Conservation (phyloP, 2,888 invertebrate genomes). For the Phyllotreta cruciferae region DNA sequence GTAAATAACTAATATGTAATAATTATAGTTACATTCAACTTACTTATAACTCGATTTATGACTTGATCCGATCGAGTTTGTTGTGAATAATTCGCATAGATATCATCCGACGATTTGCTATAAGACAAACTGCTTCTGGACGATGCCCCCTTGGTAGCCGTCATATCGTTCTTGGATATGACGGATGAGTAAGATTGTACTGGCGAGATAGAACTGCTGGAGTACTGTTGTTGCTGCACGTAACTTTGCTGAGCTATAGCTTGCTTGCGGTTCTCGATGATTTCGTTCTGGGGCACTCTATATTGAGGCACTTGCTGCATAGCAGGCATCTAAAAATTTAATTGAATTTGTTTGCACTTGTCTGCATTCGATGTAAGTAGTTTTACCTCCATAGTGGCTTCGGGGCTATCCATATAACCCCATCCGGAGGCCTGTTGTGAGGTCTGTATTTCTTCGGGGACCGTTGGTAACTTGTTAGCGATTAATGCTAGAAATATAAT, state of each 20-base stretch:
- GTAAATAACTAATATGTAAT: too few species aligned
- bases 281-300: conserved; percentile 37
- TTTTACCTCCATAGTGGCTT: conserved; percentile 31
- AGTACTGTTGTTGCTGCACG: conserved; percentile 49
- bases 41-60: conserved; percentile 39
- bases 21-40: conserved; percentile 23
- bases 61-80: conserved; percentile 34
- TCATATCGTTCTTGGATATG: conserved; percentile 50
- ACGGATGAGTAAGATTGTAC: conserved; percentile 52
- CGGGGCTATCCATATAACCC: conserved; percentile 42
- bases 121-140: conserved; percentile 32
- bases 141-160: conserved; percentile 42
- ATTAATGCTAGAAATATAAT: conserved; percentile 62
- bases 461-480: conserved; percentile 65
- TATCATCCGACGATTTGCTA: conserved; percentile 42
- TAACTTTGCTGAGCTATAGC: conserved; percentile 18
- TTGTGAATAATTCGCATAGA: conserved; percentile 40
- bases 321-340: conserved; percentile 14
- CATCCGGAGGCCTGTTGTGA: conserved; percentile 38
- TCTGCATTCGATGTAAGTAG: not conserved
- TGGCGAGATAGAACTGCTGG: conserved; percentile 43
- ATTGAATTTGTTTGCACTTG: conserved; percentile 2
- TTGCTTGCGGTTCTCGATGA: conserved; percentile 8
- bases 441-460: conserved; percentile 64
- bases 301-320: conserved; percentile 55